phyloP scores from a whole-genome alignment of 2,113 vertebrate species.

The Aspidoscelis tigris region DNA sequence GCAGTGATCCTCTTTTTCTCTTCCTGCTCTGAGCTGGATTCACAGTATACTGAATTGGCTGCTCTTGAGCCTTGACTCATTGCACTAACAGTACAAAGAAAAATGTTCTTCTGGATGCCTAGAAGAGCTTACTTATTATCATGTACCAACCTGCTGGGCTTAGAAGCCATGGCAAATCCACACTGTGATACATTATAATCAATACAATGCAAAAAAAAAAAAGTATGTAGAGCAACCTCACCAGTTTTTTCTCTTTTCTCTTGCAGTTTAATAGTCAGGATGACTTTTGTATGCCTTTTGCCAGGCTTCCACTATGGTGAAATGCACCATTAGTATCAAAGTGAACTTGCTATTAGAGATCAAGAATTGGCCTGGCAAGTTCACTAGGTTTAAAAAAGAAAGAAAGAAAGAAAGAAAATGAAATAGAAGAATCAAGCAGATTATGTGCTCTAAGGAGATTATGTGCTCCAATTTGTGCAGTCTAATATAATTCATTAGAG shows the following conservation, averaged over 20 bases:
- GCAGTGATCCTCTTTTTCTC: neutral
- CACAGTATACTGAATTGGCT: slow-evolving; percentile 10
- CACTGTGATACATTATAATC: slow-evolving; percentile 33
- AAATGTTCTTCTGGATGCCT: slow-evolving; percentile 55
- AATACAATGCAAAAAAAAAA: slow-evolving; percentile 42
- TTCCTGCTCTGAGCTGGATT: slow-evolving; percentile 19
- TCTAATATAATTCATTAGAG: slow-evolving; percentile 26
- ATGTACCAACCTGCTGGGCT: slow-evolving; percentile 21
- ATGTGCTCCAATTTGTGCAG: slow-evolving; percentile 14
- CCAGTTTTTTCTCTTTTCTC: slow-evolving; percentile 40
- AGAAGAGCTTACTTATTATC: slow-evolving; percentile 56
- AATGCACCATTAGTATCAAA: neutral
- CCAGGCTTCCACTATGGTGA: neutral
- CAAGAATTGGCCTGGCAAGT: neutral
- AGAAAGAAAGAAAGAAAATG: neutral
- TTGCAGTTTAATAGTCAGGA: slow-evolving; percentile 21
- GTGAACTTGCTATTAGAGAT: neutral
- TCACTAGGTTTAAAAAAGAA: neutral
- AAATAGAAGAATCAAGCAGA: neutral
- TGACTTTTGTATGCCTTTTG: slow-evolving; percentile 30
- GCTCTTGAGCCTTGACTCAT: slow-evolving; percentile 40
- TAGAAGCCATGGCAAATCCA: slow-evolving; percentile 42
- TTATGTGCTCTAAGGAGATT: slow-evolving; percentile 30
- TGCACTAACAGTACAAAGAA: slow-evolving; percentile 38
- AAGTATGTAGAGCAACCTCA: slow-evolving; percentile 45